Evolutionary conservation across 2,888 invertebrate genomes (phyloP), one percentile per base, ranked within the genome.

Genomic region (Theretra japonica): DNA sequence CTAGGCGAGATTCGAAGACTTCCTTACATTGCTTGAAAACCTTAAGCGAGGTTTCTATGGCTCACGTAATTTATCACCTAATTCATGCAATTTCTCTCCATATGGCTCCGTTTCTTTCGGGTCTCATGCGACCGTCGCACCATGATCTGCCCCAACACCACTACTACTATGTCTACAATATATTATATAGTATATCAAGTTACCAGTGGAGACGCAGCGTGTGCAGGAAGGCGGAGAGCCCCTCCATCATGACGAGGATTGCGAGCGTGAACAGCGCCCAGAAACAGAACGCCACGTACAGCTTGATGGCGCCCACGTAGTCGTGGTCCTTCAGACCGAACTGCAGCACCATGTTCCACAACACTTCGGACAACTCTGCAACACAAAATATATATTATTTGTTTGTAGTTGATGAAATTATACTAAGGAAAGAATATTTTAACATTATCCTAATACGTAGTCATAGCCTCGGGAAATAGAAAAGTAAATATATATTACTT

Each of bases 231-330:
- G 99, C 99, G 17, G 99, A 99, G 19, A 99, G 95, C 5, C 99
- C 99, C 95, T 99, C 99, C 98, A 99, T 99, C 85, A 99, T 96
- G 77, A 99, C 98, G 74, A 99, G 96, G 88, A 99, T 99, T 82
- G 97, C 97, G 62, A 99, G 95, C 0, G 99, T 99, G 77, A 99
- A 96, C 48, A 96, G 94, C 69, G 98, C 97, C 98, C 99, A 99
- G 85, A 97, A 96, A 73, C 96, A 96, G 94, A 99, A 99, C 58
- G 98, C 95, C 25, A 97, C 90, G 94, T 96, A 98, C 69, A 99
- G 91, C 74, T 97, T 93, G 71, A 98, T 94, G 68, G 96, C 96
- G 70, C 98, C 98, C 23, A 95, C 85, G 95, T 97, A 97, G 72
- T 95, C 95, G 72, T 96, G 92, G 82, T 95, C 95, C 68, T 95